A percentile compares a stretch with the other conserved stretches of the same genome.
phyloP scores from a whole-genome alignment of 2,113 vertebrate species.

The Bos javanicus region DNA sequence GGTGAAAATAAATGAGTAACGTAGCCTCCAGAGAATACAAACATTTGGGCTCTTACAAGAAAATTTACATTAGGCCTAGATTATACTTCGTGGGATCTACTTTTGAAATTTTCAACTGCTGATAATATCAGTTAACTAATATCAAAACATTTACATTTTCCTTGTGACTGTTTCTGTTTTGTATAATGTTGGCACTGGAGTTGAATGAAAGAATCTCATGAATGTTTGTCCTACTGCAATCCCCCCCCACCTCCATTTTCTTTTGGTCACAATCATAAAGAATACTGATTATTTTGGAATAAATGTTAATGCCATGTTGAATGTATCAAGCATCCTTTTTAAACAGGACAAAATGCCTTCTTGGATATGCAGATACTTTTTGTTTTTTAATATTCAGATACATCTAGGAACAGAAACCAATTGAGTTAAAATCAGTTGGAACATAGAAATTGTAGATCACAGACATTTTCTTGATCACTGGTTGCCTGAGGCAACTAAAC shows the following conservation, averaged over 20 bases:
- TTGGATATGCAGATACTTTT: background rate
- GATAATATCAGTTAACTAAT: background rate
- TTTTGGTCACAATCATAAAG: background rate
- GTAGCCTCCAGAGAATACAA: conserved; percentile 59
- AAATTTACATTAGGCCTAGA: conserved; percentile 44
- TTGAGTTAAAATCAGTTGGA: background rate
- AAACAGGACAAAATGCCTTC: background rate
- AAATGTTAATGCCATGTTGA: background rate
- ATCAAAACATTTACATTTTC: background rate
- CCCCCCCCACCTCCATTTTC: background rate
- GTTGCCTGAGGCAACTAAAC: background rate
- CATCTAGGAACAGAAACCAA: background rate
- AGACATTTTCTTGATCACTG: background rate
- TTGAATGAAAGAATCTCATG: background rate
- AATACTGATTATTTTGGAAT: conserved; percentile 4
- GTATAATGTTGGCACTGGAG: background rate
- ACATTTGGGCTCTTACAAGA: conserved; percentile 33
- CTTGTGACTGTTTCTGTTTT: conserved; percentile 8
- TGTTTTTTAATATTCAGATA: background rate
- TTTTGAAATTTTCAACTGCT: background rate
- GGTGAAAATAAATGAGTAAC: conserved; percentile 60
- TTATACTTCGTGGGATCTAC: background rate
- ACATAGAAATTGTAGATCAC: background rate
- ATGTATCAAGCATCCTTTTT: background rate
- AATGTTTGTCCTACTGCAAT: background rate